phyloP scores from a whole-genome alignment of 2,888 invertebrate genomes.

The Calameuta filiformis region DNA sequence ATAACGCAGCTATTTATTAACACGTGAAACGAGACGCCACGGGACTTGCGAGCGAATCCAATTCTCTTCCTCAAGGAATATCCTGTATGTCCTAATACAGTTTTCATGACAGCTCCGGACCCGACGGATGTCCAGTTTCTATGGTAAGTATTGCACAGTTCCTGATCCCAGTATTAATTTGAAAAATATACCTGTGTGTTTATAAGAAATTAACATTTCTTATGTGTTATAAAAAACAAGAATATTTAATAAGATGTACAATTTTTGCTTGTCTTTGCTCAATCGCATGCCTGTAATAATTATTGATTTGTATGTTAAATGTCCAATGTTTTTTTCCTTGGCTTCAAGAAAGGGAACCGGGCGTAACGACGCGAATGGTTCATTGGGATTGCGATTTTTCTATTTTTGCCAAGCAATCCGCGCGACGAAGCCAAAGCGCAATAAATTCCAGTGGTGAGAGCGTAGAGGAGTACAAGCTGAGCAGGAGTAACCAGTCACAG shows the following conservation, averaged over 20 bases:
- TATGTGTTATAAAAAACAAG: neutral
- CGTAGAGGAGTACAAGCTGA: neutral
- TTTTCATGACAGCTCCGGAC: neutral
- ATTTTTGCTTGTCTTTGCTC: neutral
- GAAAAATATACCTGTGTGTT: neutral
- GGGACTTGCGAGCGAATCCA: conserved; percentile 8
- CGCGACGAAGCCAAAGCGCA: conserved; percentile 19
- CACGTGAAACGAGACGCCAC: conserved; percentile 57
- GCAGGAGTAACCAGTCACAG: neutral
- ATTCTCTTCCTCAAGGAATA: neutral
- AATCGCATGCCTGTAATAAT: neutral
- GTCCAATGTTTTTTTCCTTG: neutral
- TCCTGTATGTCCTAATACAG: neutral
- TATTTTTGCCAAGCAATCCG: conserved; percentile 12
- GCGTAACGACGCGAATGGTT: neutral
- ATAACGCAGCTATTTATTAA: conserved; percentile 64
- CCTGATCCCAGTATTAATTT: neutral
- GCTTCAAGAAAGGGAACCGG: neutral
- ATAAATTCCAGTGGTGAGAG: conserved; percentile 22
- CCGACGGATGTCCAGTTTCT: neutral
- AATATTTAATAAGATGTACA: too few species aligned
- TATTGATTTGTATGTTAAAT: neutral
- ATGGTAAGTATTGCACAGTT: neutral
- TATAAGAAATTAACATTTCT: too few species aligned
- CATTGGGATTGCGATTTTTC: conserved; percentile 12